Evolutionary conservation across 2,797 vertebrate species (phyloP).

Genomic region (Phataginus tetradactyla): DNA sequence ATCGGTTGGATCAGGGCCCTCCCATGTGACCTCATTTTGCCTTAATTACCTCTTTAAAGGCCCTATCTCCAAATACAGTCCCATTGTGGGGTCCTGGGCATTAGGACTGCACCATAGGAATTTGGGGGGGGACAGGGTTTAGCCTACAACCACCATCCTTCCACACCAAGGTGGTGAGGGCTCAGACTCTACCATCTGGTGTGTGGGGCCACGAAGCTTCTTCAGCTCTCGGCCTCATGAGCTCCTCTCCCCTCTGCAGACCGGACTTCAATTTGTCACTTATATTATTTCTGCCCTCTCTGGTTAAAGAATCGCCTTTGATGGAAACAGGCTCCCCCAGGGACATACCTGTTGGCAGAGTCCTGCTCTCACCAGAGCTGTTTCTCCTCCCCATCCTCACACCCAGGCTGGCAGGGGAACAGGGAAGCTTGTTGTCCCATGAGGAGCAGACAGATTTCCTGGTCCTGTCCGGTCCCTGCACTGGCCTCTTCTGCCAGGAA

Average conservation of each 20-base stretch:
- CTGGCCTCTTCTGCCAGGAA: not conserved
- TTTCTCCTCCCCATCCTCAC: not conserved
- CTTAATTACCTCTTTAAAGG: not conserved
- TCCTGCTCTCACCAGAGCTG: not conserved
- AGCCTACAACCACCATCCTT: not conserved
- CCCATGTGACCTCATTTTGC: not conserved
- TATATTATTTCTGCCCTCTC: not conserved
- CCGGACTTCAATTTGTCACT: not conserved
- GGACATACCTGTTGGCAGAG: not conserved
- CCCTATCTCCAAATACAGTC: not conserved
- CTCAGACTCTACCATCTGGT: not conserved
- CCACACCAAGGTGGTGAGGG: not conserved
- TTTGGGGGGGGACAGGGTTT: not conserved
- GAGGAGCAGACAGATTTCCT: not conserved
- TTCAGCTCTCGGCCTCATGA: not conserved
- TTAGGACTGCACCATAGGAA: not conserved
- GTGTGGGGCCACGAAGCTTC: accelerated
- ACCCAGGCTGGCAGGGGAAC: not conserved
- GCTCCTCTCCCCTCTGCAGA: not conserved
- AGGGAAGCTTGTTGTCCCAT: not conserved
- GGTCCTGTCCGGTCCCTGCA: not conserved
- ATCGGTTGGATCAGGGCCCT: not conserved
- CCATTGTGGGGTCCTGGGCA: not conserved
- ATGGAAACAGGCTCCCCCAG: not conserved
- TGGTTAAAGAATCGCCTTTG: not conserved